Evolutionary conservation across 2,888 invertebrate species (phyloP).

Genomic region (Cerceris rybyensis): DNA sequence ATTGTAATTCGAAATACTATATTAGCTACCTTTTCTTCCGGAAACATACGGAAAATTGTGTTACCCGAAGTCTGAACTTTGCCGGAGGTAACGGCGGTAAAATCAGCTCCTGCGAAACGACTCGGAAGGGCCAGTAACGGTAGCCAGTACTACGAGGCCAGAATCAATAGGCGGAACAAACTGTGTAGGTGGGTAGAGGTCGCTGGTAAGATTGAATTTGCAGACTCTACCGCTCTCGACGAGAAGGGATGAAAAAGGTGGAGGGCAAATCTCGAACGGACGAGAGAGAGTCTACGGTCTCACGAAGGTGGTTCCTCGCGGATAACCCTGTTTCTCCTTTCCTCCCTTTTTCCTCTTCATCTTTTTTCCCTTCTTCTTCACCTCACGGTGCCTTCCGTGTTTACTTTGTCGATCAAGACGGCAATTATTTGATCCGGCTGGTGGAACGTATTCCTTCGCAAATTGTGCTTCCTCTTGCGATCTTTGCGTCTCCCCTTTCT

Average conservation of each 20-base stretch:
- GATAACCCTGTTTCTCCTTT: not conserved
- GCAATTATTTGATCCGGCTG: slow-evolving; percentile 74
- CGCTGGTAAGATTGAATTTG: slow-evolving; percentile 76
- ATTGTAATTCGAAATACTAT: not conserved
- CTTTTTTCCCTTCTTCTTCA: slow-evolving; percentile 2
- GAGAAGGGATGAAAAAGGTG: slow-evolving; percentile 34
- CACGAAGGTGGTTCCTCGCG: slow-evolving; percentile 32
- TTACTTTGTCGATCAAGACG: slow-evolving; percentile 71
- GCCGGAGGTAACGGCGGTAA: slow-evolving; percentile 24
- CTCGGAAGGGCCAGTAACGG: slow-evolving; percentile 45
- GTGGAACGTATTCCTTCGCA: slow-evolving; percentile 41
- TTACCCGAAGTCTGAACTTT: slow-evolving; percentile 50
- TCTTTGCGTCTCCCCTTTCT: slow-evolving; percentile 11
- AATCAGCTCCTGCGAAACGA: slow-evolving; percentile 36
- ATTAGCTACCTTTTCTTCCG: slow-evolving; percentile 7
- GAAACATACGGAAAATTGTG: slow-evolving; percentile 44
- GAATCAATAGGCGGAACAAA: slow-evolving; percentile 77
- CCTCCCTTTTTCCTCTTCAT: slow-evolving; percentile 10
- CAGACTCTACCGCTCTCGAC: slow-evolving; percentile 60
- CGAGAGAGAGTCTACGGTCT: slow-evolving; percentile 44
- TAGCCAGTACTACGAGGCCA: slow-evolving; percentile 44
- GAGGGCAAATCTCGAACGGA: slow-evolving; percentile 47
- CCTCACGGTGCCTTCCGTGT: slow-evolving; percentile 49
- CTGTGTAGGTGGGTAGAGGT: slow-evolving; percentile 71
- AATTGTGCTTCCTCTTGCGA: slow-evolving; percentile 14